These are phyloP conservation scores for Emys orbicularis DNA, from an alignment of 2,797 vertebrate species.

Conservation along the genomic window DNA sequence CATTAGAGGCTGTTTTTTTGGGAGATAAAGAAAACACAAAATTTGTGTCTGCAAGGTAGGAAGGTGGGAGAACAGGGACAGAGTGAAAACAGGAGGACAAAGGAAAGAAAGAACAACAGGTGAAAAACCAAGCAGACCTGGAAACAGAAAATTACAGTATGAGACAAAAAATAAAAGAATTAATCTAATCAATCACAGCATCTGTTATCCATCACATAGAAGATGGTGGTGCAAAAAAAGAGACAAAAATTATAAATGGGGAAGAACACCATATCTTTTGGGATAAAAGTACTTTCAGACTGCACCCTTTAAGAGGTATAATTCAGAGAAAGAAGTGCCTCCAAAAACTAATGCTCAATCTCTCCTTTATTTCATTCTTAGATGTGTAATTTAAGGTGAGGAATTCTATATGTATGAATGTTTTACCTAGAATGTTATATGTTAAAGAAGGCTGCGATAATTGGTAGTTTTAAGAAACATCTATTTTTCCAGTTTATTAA, in stretches of 20 bases:
- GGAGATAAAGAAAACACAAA: neutral
- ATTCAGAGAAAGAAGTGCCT: neutral
- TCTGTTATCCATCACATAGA: neutral
- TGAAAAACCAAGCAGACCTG: neutral
- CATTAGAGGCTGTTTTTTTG: neutral
- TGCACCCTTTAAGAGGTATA: neutral
- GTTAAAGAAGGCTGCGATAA: neutral
- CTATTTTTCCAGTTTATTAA: neutral
- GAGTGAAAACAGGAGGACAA: neutral
- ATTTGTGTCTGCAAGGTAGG: neutral
- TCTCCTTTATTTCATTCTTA: neutral
- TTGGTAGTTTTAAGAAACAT: neutral
- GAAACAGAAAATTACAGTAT: neutral
- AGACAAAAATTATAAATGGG: neutral
- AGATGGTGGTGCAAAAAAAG: neutral
- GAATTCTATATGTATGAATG: neutral
- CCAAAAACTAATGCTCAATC: neutral
- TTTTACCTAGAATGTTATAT: neutral
- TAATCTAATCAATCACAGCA: neutral
- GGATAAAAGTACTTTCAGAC: neutral
- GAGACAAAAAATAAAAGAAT: neutral
- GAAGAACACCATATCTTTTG: neutral
- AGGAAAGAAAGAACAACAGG: neutral
- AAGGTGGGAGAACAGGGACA: neutral
- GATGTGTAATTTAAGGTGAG: neutral